Conservation (phyloP, 2,113 vertebrate genomes). For the Upupa epops region DNA sequence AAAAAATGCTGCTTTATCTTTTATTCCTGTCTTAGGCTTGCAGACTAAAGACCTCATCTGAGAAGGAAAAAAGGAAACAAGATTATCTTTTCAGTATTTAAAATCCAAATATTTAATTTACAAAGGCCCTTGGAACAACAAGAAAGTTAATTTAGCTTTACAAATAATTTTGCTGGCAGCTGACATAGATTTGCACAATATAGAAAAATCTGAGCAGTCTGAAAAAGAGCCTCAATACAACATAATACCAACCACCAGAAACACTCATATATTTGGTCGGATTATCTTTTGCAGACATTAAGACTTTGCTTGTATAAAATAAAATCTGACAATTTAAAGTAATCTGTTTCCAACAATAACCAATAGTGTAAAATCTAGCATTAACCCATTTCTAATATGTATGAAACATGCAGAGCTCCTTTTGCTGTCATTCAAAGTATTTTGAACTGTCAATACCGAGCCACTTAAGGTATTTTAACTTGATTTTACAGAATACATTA, state of each 20-base stretch:
- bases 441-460: background rate
- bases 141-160: background rate
- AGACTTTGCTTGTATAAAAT: too few relatives aligned
- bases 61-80: background rate
- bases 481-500: background rate
- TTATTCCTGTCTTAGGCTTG: background rate
- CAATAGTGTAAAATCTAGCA: conserved; percentile 53
- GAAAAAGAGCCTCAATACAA: background rate
- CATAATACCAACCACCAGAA: background rate
- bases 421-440: background rate
- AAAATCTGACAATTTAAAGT: too few relatives aligned
- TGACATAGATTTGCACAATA: background rate
- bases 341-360: conserved; percentile 52
- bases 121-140: background rate
- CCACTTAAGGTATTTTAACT: background rate
- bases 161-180: background rate
- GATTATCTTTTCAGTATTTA: background rate
- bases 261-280: background rate
- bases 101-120: background rate
- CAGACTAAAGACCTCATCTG: background rate
- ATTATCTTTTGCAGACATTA: conserved; percentile 29
- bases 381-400: conserved; percentile 56
- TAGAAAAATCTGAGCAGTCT: background rate
- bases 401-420: conserved; percentile 7
- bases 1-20: background rate